Conservation (phyloP, 2,797 vertebrate species). For the Steatocranus sp. region DNA sequence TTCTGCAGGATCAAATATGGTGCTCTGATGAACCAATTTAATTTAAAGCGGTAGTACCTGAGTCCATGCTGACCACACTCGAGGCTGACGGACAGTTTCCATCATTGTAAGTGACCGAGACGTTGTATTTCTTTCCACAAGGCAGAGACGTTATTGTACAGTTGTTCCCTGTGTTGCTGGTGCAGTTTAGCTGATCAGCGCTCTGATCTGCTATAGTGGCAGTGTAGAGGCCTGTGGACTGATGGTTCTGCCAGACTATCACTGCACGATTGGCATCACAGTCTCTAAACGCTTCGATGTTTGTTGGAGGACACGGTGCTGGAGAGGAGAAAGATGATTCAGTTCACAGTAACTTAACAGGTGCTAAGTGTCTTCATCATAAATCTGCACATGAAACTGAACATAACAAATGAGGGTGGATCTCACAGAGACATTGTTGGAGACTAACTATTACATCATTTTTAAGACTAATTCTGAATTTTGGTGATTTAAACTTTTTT, state of each 20-base stretch:
- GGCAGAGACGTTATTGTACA: slow-evolving; percentile 55
- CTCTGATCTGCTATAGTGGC: slow-evolving; percentile 50
- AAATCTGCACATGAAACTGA: not conserved
- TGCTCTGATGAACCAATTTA: not conserved
- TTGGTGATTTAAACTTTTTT: not conserved
- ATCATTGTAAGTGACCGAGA: slow-evolving; percentile 53
- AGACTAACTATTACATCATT: not conserved
- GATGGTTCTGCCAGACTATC: slow-evolving; percentile 64
- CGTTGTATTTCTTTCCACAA: slow-evolving; percentile 66
- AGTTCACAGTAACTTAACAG: not conserved
- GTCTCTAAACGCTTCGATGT: slow-evolving; percentile 49
- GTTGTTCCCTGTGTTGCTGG: slow-evolving; percentile 40
- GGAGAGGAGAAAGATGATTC: not conserved
- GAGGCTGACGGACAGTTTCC: slow-evolving; percentile 62
- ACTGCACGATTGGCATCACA: slow-evolving; percentile 53
- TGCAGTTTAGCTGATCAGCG: slow-evolving; percentile 57
- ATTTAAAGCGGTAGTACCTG: slow-evolving; percentile 49
- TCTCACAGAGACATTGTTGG: not conserved
- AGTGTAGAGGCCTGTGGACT: slow-evolving; percentile 40
- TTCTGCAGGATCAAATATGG: not conserved
- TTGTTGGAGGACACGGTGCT: slow-evolving; percentile 63
- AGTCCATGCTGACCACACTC: slow-evolving; percentile 49
- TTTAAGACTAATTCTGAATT: not conserved
- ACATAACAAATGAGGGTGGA: not conserved
- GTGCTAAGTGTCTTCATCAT: not conserved